These are phyloP conservation scores for Catocala sponsa DNA, from an alignment of 2,888 invertebrate genomes.

Conservation along the genomic window DNA sequence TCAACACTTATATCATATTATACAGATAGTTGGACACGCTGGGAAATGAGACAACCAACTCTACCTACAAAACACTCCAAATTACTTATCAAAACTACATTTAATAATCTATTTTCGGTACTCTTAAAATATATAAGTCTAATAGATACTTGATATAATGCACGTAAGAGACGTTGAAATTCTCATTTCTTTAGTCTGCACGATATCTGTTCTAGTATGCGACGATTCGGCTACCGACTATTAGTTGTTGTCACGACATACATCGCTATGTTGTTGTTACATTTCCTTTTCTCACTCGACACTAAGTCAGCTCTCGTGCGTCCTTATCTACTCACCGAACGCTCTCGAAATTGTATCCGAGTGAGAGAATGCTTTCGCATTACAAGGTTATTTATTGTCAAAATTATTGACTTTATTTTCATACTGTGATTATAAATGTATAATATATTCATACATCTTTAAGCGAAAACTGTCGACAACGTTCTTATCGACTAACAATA, in stretches of 20 bases:
- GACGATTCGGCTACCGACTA: slow-evolving; percentile 37
- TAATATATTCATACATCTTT: slow-evolving; percentile 26
- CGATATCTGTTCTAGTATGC: slow-evolving; percentile 31
- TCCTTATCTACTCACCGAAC: slow-evolving; percentile 28
- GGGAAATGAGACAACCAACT: slow-evolving; percentile 28
- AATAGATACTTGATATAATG: slow-evolving; percentile 24
- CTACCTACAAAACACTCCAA: slow-evolving; percentile 13
- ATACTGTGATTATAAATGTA: slow-evolving; percentile 38
- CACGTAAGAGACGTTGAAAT: slow-evolving; percentile 21
- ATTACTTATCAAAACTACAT: slow-evolving; percentile 7
- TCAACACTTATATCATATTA: slow-evolving; percentile 2
- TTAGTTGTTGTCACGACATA: slow-evolving; percentile 28
- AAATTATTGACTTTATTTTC: slow-evolving; percentile 25
- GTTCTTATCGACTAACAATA: slow-evolving; percentile 21
- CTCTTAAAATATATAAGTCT: slow-evolving; percentile 12
- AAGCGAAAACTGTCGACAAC: slow-evolving; percentile 32
- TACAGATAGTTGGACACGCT: slow-evolving; percentile 18
- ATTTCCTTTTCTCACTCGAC: slow-evolving; percentile 25
- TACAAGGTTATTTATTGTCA: slow-evolving; percentile 25
- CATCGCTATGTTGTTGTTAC: slow-evolving; percentile 24
- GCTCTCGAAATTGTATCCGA: slow-evolving; percentile 29
- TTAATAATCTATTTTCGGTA: slow-evolving; percentile 21
- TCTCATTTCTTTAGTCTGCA: slow-evolving; percentile 39
- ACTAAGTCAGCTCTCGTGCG: slow-evolving; percentile 24
- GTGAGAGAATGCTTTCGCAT: slow-evolving; percentile 23